Evolutionary conservation across 1,140 invertebrate genomes (phyloP).

Genomic region (Pogonomyrmex barbatus): DNA sequence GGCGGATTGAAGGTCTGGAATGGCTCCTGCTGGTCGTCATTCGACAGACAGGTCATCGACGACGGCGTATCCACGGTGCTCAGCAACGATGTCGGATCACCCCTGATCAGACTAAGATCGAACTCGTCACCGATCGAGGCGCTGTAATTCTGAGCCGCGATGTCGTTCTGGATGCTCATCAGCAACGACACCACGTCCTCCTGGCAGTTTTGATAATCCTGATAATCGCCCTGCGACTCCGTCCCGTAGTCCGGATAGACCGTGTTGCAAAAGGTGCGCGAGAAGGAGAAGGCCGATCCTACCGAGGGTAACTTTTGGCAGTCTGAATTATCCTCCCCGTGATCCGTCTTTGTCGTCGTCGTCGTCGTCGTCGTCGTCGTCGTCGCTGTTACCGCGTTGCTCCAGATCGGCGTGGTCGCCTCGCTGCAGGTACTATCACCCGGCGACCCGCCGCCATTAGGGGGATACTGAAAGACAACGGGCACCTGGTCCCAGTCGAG

Average conservation of each 20-base stretch:
- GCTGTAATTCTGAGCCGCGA: slow-evolving; percentile 49
- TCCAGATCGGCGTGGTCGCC: slow-evolving; percentile 78
- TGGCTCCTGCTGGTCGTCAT: slow-evolving; percentile 72
- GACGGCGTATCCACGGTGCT: slow-evolving; percentile 59
- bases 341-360: slow-evolving; percentile 1
- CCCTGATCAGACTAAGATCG: slow-evolving; percentile 83
- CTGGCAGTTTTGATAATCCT: slow-evolving; percentile 68
- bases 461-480: slow-evolving; percentile 78
- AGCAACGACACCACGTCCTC: slow-evolving; percentile 64
- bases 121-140: slow-evolving; percentile 79
- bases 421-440: slow-evolving; percentile 77
- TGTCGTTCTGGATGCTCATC: slow-evolving; percentile 64
- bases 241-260: slow-evolving; percentile 70
- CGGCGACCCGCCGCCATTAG: slow-evolving; percentile 67
- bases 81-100: slow-evolving; percentile 80
- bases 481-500: slow-evolving; percentile 81
- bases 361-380: neutral
- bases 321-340: slow-evolving; percentile 37
- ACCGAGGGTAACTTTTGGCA: slow-evolving; percentile 79
- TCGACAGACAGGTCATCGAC: slow-evolving; percentile 62
- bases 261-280: slow-evolving; percentile 74
- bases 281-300: slow-evolving; percentile 82
- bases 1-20: slow-evolving; percentile 68
- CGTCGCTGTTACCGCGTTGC: neutral
- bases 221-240: slow-evolving; percentile 66